Percentiles rank a stretch among this genome's conserved stretches.
Conservation (phyloP, 2,797 vertebrate genomes). For the Pangasius larnaudii region DNA sequence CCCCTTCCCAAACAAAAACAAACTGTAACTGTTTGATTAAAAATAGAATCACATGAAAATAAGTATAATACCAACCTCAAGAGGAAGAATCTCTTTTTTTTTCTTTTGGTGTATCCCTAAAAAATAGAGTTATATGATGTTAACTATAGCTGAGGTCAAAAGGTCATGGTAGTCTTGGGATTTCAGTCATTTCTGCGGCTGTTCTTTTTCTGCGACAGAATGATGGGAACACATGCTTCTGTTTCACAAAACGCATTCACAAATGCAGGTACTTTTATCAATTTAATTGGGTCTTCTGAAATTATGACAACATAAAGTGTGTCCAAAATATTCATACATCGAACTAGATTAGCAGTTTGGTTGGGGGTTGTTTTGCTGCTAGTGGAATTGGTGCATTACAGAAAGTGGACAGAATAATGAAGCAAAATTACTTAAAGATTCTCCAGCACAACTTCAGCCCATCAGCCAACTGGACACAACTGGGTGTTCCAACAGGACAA, state of each 20-base stretch:
- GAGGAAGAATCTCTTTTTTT: neutral
- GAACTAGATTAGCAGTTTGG: neutral
- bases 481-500: neutral
- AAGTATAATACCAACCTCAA: neutral
- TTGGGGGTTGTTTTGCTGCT: neutral
- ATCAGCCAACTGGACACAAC: neutral
- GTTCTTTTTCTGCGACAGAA: neutral
- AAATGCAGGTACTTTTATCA: neutral
- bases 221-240: neutral
- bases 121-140: neutral
- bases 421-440: neutral
- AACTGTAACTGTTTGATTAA: neutral
- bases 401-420: neutral
- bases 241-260: neutral
- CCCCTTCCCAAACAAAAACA: conserved; percentile 7
- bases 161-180: neutral
- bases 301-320: neutral
- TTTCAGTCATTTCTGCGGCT: neutral
- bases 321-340: neutral
- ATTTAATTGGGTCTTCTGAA: conserved; percentile 2
- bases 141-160: no score
- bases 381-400: conserved; percentile 6
- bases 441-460: neutral
- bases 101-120: neutral
- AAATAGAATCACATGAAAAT: neutral